Base-by-base conservation (phyloP, 2,113 vertebrate species). In the Melozone crissalis region DNA sequence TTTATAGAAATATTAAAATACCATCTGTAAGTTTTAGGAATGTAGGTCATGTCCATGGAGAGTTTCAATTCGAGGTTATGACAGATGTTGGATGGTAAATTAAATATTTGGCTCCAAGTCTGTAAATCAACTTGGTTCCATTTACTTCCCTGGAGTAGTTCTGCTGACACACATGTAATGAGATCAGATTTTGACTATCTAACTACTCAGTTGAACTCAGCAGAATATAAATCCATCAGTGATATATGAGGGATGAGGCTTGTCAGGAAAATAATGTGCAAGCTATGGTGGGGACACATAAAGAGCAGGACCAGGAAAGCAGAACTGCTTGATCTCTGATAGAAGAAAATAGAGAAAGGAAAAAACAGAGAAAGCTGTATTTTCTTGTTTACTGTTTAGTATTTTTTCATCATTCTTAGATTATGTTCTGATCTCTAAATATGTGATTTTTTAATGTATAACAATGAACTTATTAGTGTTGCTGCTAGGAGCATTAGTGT, bases 1-100 rank as follows among this genome's bases (percentile, higher is more conserved):
- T 89, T 89, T 90, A 94, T 84, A 94, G 86, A 87, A 90, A 81
- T 92, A 93, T 92, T 96, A 75, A 95, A 94, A 97, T 92, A 67
- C 92, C 94, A 92, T 94, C 92, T 95, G 85, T 81, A 93, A 90
- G 68, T 84, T 81, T 94, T 84, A 89, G 65, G 46, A 92, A 96
- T 94, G 88, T 96, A 92, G 89, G 65, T 96, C 89, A 51, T 94
- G 88, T 86, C 90, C 90, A 82, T 23, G 21, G 92, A 87, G 93
- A 84, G 46, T 79, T 96, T 87, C 73, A 92, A 84, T 93, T 63
- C 77, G 69, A 94, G 74, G n/a, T 89, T 94, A 92, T 92, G 91
- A 95, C 93, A 96, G 93, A 92, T 94, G 94, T 75, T 94, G 84
- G 66, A 61, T 82, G 46, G 77, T 85, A 86, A 96, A 89, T 90